These are phyloP conservation scores for Sarcophaga bullata DNA, from an alignment of 1,140 invertebrate species.

Conservation along the genomic window DNA sequence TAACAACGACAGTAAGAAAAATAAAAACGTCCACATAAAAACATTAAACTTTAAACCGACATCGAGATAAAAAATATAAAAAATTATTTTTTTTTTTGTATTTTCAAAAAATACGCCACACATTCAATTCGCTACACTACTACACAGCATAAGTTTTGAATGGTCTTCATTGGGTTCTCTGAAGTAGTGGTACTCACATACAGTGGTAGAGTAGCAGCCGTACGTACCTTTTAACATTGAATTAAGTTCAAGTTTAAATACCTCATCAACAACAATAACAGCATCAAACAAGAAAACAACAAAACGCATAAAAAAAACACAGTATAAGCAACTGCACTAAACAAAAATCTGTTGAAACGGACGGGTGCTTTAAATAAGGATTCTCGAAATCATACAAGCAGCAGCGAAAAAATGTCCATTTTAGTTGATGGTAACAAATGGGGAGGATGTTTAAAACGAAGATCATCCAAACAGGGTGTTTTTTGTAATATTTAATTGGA, in stretches of 20 bases:
- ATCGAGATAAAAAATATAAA: conserved; percentile 19
- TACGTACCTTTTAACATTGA: conserved; percentile 18
- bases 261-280: background rate
- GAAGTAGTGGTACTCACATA: background rate
- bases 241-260: conserved; percentile 27
- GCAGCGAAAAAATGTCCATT: background rate
- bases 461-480: too few species aligned
- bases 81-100: background rate
- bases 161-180: background rate
- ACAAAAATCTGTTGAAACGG: background rate
- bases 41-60: conserved; percentile 14
- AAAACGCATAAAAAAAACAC: background rate
- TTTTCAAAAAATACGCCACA: background rate
- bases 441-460: background rate
- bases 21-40: background rate
- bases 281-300: background rate
- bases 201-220: background rate
- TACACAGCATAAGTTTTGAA: background rate
- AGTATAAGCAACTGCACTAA: background rate
- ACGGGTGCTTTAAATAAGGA: conserved; percentile 12
- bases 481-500: too few species aligned
- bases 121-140: background rate
- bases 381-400: background rate
- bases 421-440: background rate
- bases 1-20: background rate